Percentiles rank a stretch among this genome's conserved stretches.
Evolutionary conservation across 2,888 invertebrate genomes (phyloP).

Genomic region (Caenorhabditis sulstoni): DNA sequence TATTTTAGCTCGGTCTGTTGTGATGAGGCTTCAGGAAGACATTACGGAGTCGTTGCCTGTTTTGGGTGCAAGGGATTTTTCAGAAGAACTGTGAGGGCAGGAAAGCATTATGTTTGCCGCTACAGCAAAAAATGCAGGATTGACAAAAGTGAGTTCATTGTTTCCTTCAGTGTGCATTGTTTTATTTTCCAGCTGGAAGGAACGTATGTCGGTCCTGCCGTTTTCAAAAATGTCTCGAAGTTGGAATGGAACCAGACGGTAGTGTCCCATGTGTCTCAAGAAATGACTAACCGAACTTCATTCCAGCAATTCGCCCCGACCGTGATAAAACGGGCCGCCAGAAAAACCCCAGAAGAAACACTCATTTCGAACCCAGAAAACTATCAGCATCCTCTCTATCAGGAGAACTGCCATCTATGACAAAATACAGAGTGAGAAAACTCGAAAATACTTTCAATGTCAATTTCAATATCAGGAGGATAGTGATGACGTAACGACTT

Average conservation of each 20-base stretch:
- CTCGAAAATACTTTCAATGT: background rate
- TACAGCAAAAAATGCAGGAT: slow-evolving; percentile 78
- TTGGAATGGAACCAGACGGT: slow-evolving; percentile 80
- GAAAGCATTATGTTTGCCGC: slow-evolving; percentile 77
- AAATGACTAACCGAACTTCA: background rate
- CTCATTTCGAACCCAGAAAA: slow-evolving; percentile 43
- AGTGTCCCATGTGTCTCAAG: background rate
- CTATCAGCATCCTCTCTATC: slow-evolving; percentile 48
- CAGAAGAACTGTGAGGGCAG: slow-evolving; percentile 75
- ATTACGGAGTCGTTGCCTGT: slow-evolving; percentile 79
- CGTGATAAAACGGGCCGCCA: slow-evolving; percentile 80
- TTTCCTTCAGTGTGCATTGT: background rate
- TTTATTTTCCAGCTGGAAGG: slow-evolving; percentile 73
- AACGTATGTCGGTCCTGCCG: slow-evolving; percentile 79
- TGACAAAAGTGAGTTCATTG: slow-evolving; percentile 72
- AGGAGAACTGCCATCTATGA: slow-evolving; percentile 57
- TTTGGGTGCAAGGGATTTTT: slow-evolving; percentile 80
- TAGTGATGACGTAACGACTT: slow-evolving; percentile 43
- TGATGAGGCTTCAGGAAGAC: slow-evolving; percentile 78
- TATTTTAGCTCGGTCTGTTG: slow-evolving; percentile 77
- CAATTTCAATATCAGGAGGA: slow-evolving; percentile 47
- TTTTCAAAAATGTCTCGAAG: slow-evolving; percentile 79
- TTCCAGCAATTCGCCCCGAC: slow-evolving; percentile 78
- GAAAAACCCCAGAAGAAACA: slow-evolving; percentile 76
- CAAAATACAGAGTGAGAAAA: slow-evolving; percentile 15